Base-by-base conservation (phyloP, 92 coral and sea anemone species). In the Epizoanthus ramosus region DNA sequence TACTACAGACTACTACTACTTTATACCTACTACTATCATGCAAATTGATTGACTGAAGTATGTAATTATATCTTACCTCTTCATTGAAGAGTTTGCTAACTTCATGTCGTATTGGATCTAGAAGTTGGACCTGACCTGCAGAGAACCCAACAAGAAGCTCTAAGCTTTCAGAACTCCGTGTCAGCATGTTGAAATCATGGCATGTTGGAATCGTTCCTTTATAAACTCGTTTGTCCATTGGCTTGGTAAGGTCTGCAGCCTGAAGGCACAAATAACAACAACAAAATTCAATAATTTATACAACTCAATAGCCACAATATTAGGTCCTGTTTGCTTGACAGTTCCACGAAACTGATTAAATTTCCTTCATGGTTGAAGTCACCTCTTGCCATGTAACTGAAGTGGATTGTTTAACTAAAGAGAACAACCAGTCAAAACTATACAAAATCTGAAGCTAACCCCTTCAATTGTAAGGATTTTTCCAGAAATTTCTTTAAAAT, bases 231-330 rank as follows among this genome's bases (percentile, higher is more conserved):
- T 96, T 96, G 74, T 96, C 99, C 52, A 96, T 85, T 22, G 98
- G 99, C 84, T 96, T 96, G 80, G 94, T 94, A 17, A 96, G 92
- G 83, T 96, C 99, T 84, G 99, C 98, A 39, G 99, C 99, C 99
- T 96, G 87, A 0, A 69, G 75, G 16, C 33, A 37, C 52, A 81
- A 7, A 50, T 12, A 50, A 12, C 10, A 50, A 50, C 3, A 13
- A 50, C 1, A 6, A 43, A 10, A 28, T 19, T 17, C 12, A 57
- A 71, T 24, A 43, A 25, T 50, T 6, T 37, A 37, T 39, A n/a
- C 37, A 43, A 43, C 50, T 43, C 50, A 43, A 43, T 9, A 41
- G 8, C 47, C 47, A 41, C 8, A 41, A 41, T 5, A 0, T 41
- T 41, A 41, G 47, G 7, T 43, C 50, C 50, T 43, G 50, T 43